These are phyloP conservation scores for Dasyornis broadbenti DNA, from an alignment of 2,113 vertebrate species.

Conservation along the genomic window DNA sequence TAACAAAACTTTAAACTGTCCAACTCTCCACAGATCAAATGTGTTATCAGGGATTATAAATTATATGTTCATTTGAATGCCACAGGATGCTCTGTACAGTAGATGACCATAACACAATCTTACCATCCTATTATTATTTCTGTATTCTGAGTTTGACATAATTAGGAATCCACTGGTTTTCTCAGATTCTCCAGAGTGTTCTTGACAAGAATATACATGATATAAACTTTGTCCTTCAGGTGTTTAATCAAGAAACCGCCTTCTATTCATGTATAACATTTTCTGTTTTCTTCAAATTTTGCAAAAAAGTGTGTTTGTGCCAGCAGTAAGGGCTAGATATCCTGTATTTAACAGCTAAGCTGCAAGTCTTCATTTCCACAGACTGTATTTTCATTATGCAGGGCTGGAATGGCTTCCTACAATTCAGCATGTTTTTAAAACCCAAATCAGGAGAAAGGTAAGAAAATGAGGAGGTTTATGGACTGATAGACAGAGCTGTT, in stretches of 20 bases:
- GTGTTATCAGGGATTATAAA: neutral
- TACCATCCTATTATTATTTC: neutral
- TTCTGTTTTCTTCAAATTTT: neutral
- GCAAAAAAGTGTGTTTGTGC: neutral
- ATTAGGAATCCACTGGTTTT: neutral
- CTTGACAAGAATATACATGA: neutral
- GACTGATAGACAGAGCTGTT: neutral
- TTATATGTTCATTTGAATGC: neutral
- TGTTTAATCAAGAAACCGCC: neutral
- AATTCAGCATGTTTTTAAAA: neutral
- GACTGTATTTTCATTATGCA: neutral
- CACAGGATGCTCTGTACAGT: neutral
- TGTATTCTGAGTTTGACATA: neutral
- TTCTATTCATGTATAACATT: neutral
- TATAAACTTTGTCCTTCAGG: neutral
- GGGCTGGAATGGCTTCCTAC: neutral
- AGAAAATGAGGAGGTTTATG: neutral
- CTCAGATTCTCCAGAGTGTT: neutral
- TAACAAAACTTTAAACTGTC: neutral
- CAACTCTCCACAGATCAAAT: neutral
- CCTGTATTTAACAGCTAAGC: neutral
- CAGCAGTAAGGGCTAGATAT: neutral
- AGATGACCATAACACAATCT: neutral
- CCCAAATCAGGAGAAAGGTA: neutral
- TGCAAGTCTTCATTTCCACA: neutral